Percentiles rank a stretch among this genome's conserved stretches.
Evolutionary conservation across 2,113 vertebrate genomes (phyloP).

Genomic region (Melanerpes aurifrons): DNA sequence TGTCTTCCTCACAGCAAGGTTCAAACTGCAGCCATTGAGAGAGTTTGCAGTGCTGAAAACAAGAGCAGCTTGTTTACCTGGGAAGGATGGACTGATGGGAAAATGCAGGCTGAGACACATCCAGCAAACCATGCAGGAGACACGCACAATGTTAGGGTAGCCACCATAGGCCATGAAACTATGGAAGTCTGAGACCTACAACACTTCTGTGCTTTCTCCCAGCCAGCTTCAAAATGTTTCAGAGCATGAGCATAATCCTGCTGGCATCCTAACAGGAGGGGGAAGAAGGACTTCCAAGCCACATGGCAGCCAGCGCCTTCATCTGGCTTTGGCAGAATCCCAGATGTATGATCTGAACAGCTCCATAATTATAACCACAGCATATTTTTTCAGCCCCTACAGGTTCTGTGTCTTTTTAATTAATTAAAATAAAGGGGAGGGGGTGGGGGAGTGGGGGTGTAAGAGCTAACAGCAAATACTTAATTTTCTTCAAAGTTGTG

Average conservation of each 20-base stretch:
- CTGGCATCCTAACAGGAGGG: background rate
- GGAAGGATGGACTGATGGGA: background rate
- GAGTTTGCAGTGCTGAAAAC: background rate
- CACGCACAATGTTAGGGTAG: background rate
- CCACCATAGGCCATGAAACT: background rate
- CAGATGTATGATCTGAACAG: background rate
- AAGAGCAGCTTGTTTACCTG: background rate
- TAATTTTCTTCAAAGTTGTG: background rate
- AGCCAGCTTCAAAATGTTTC: background rate
- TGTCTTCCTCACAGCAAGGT: background rate
- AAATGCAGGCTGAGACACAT: background rate
- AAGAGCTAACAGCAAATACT: background rate
- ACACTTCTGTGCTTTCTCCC: background rate
- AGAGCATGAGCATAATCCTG: accelerated
- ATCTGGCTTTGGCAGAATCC: background rate
- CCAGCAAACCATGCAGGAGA: background rate
- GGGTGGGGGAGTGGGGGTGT: background rate
- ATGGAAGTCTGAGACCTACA: background rate
- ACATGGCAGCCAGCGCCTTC: background rate
- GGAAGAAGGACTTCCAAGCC: background rate
- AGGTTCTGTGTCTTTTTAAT: background rate
- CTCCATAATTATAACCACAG: background rate
- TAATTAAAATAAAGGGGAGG: background rate
- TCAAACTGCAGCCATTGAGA: background rate
- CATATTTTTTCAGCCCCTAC: background rate